Evolutionary conservation across 2,113 vertebrate genomes (phyloP).

Genomic region (Psammodynastes pulverulentus): DNA sequence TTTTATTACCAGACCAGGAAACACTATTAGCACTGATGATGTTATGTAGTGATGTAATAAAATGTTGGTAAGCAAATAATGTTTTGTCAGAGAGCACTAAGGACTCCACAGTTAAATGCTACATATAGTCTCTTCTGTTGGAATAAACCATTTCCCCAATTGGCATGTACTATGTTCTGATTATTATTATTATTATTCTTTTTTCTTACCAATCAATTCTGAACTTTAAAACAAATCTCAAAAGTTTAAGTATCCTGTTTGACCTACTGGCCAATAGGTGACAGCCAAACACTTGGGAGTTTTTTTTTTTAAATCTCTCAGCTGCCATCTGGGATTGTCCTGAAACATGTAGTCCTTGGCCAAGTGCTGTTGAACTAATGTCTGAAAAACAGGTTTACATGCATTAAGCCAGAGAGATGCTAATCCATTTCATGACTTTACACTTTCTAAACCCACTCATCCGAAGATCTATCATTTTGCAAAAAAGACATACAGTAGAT

Average conservation of each 20-base stretch:
- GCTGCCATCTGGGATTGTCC: not conserved
- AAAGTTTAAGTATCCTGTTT: not conserved
- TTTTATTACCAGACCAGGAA: not conserved
- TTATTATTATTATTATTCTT: not conserved
- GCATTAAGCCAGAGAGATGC: not conserved
- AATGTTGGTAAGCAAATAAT: not conserved
- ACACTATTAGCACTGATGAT: not conserved
- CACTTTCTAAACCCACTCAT: not conserved
- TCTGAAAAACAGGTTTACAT: not conserved
- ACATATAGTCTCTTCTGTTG: not conserved
- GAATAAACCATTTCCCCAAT: not conserved
- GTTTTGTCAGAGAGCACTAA: not conserved
- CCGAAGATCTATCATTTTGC: not conserved
- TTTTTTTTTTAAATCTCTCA: not conserved
- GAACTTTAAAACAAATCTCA: not conserved
- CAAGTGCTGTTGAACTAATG: not conserved
- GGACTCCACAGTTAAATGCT: not conserved
- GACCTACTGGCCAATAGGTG: not conserved
- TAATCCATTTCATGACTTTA: not conserved
- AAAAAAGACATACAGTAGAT: not conserved
- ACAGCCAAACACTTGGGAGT: not conserved
- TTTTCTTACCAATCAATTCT: not conserved
- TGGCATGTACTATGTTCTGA: not conserved
- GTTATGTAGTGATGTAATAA: not conserved
- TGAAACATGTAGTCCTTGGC: not conserved